phyloP scores from a whole-genome alignment of 2,888 invertebrate genomes.

The Lasiommata megera region DNA sequence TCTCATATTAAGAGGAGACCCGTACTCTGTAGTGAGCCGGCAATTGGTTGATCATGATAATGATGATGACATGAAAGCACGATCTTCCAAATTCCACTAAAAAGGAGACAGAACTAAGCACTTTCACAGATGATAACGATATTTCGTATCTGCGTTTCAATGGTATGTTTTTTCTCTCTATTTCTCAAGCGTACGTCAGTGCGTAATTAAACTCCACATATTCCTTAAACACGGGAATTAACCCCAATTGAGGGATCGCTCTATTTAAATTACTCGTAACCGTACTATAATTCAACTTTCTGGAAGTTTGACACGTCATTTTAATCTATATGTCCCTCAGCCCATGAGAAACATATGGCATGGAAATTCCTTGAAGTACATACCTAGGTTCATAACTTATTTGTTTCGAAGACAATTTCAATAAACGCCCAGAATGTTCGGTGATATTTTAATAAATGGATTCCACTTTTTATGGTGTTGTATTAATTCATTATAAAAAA shows the following conservation, averaged over 20 bases:
- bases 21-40: too few relatives aligned
- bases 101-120: too few relatives aligned
- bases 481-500: too few relatives aligned
- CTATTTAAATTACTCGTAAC: slow-evolving; percentile 77
- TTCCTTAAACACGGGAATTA: slow-evolving; percentile 80
- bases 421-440: background rate
- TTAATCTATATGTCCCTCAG: slow-evolving; percentile 57
- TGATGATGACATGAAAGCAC: too few relatives aligned
- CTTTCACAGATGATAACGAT: too few relatives aligned
- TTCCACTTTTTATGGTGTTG: too few relatives aligned
- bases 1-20: too few relatives aligned
- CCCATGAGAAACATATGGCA: slow-evolving; percentile 32
- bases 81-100: too few relatives aligned
- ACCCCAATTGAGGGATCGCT: slow-evolving; percentile 80
- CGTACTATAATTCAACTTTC: slow-evolving; percentile 72
- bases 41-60: too few relatives aligned
- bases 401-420: background rate
- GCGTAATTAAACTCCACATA: slow-evolving; percentile 75
- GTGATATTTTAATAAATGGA: too few relatives aligned
- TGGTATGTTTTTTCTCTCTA: slow-evolving; percentile 21
- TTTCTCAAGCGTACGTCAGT: slow-evolving; percentile 45
- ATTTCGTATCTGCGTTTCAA: background rate
- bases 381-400: background rate
- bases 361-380: background rate
- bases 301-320: slow-evolving; percentile 76